Percentiles rank a stretch among this genome's conserved stretches.
Conservation (phyloP, 2,113 vertebrate genomes). For the Ailuropoda melanoleuca region DNA sequence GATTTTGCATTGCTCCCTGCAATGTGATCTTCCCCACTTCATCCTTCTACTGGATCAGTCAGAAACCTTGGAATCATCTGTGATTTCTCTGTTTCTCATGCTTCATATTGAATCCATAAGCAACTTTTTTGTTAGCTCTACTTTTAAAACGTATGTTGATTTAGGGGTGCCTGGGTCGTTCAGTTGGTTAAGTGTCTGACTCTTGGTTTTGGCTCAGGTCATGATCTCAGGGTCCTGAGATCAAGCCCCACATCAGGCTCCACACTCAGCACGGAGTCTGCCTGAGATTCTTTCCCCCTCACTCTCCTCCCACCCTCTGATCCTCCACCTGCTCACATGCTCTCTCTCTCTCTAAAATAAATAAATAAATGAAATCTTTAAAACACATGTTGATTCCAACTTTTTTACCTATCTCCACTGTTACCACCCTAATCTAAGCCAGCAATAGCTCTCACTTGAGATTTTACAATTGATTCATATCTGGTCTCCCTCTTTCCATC, state of each 20-base stretch:
- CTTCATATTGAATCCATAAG: not conserved
- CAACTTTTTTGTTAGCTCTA: not conserved
- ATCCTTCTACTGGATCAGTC: not conserved
- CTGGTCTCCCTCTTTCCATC: not conserved
- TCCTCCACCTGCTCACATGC: no score
- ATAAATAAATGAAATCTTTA: no score
- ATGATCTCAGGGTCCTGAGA: no score
- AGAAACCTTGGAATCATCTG: not conserved
- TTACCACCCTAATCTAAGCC: not conserved
- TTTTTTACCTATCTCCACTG: not conserved
- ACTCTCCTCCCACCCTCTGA: no score
- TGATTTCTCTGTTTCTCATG: not conserved
- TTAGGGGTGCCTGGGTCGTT: no score
- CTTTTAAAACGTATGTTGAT: not conserved
- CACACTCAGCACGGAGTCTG: no score
- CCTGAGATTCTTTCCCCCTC: no score
- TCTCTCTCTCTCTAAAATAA: no score
- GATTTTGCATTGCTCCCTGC: not conserved
- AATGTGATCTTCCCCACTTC: not conserved
- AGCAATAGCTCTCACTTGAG: not conserved
- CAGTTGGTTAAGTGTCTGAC: no score
- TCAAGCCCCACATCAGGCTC: no score
- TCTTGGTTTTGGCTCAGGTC: no score
- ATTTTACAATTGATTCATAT: not conserved
- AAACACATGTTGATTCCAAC: not conserved